phyloP scores from a whole-genome alignment of 2,113 vertebrate species.

The Elachura formosa region DNA sequence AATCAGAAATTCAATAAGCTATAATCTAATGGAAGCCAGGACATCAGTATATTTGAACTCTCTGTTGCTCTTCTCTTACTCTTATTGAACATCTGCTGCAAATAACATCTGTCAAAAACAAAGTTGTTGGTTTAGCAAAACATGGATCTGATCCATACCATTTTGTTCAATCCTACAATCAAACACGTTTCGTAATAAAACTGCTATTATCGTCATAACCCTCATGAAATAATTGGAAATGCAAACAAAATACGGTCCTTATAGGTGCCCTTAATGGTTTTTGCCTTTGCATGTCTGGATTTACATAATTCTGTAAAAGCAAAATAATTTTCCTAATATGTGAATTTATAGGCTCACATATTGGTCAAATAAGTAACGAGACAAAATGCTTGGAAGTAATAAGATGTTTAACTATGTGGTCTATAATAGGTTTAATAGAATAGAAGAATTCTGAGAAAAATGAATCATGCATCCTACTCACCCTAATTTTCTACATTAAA shows the following conservation, averaged over 20 bases:
- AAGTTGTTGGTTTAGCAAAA: not conserved
- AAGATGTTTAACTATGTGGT: rapidly evolving
- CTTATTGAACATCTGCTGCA: not conserved
- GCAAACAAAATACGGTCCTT: not conserved
- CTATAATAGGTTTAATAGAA: not conserved
- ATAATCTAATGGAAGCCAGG: not conserved
- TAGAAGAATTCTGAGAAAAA: not conserved
- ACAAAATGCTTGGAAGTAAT: not conserved
- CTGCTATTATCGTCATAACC: not conserved
- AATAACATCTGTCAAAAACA: not conserved
- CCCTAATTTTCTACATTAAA: not conserved
- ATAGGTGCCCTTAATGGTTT: not conserved
- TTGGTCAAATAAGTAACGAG: not conserved
- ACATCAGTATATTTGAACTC: not conserved
- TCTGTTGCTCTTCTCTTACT: not conserved
- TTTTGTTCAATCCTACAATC: not conserved
- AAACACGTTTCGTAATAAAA: not conserved
- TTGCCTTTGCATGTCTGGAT: not conserved
- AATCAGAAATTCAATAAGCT: not conserved
- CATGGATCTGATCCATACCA: not conserved
- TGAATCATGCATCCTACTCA: not conserved
- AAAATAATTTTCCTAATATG: not conserved
- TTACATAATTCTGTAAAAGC: not conserved
- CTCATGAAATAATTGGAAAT: not conserved
- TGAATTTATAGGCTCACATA: not conserved